Evolutionary conservation across 2,888 invertebrate species (phyloP).

Genomic region (Shargacucullia verbasci): DNA sequence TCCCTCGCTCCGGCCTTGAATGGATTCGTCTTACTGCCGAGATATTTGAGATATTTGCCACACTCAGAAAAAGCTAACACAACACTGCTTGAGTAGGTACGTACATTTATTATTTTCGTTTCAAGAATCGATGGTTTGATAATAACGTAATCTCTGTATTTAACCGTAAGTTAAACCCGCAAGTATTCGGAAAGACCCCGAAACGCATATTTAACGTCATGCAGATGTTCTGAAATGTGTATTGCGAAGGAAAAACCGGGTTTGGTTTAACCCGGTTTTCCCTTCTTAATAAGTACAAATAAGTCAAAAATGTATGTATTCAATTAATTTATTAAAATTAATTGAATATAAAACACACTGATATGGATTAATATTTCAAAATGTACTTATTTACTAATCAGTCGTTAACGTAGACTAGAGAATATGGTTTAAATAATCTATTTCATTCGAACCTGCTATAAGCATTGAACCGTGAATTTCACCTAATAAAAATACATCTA

Average conservation of each 20-base stretch:
- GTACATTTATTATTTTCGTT: constrained; percentile 9
- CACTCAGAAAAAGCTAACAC: constrained; percentile 13
- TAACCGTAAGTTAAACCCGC: constrained; percentile 10
- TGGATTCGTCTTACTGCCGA: constrained; percentile 16
- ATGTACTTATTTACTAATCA: too few species aligned
- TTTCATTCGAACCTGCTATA: too few species aligned
- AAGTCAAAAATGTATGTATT: too few species aligned
- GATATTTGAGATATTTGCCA: constrained; percentile 32
- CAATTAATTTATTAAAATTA: too few species aligned
- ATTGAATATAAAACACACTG: too few species aligned
- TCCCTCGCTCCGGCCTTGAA: constrained; percentile 30
- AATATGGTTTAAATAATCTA: too few species aligned
- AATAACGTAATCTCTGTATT: constrained; percentile 28
- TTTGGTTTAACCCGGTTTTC: too few species aligned
- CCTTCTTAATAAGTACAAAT: too few species aligned
- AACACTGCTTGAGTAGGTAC: background rate
- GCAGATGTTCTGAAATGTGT: constrained; percentile 4
- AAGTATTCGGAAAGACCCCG: constrained; percentile 35
- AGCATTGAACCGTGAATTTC: too few species aligned
- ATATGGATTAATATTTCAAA: too few species aligned
- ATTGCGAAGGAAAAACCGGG: constrained; percentile 11
- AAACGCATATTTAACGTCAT: constrained; percentile 16
- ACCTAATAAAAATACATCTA: too few species aligned
- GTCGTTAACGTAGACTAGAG: too few species aligned
- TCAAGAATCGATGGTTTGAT: constrained; percentile 27